Conservation (phyloP, 2,113 vertebrate species). For the Ursus arctos region DNA sequence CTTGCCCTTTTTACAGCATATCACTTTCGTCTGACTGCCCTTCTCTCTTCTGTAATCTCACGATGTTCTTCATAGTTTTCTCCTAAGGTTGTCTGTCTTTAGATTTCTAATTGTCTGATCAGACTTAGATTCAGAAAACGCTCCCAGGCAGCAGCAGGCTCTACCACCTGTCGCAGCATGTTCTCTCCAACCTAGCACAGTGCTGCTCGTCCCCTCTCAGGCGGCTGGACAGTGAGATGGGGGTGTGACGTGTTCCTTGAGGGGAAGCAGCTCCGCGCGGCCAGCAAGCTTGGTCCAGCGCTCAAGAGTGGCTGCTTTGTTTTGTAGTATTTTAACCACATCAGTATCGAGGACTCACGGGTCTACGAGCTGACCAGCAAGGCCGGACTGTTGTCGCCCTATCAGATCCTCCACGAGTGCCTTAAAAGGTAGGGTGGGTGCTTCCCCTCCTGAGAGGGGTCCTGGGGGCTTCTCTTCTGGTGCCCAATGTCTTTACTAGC, state of each 20-base stretch:
- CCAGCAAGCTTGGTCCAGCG: rapidly evolving
- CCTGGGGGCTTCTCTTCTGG: background rate
- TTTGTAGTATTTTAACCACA: conserved; percentile 99
- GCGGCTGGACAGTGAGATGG: background rate
- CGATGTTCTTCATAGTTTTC: background rate
- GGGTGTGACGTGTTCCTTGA: background rate
- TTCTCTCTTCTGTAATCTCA: background rate
- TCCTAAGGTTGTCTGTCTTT: background rate
- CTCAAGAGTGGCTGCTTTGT: conserved; percentile 68
- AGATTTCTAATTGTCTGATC: background rate
- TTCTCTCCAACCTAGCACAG: background rate
- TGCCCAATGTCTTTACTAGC: background rate
- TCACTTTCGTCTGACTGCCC: background rate
- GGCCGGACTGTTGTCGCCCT: conserved; percentile 98
- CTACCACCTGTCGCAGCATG: background rate
- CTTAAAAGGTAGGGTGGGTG: conserved; percentile 95
- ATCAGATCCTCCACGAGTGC: conserved; percentile 99
- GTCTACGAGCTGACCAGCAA: conserved; percentile 99
- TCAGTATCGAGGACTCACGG: conserved; percentile 99
- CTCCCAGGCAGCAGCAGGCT: background rate
- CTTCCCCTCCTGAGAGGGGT: background rate
- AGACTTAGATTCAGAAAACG: background rate
- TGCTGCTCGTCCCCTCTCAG: background rate
- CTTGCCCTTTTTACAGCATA: background rate
- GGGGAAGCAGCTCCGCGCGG: background rate